Percentiles rank a stretch among this genome's conserved stretches.
These are phyloP conservation scores for Zaprionus nigranus DNA, from an alignment of 1,140 invertebrate genomes.

Conservation along the genomic window DNA sequence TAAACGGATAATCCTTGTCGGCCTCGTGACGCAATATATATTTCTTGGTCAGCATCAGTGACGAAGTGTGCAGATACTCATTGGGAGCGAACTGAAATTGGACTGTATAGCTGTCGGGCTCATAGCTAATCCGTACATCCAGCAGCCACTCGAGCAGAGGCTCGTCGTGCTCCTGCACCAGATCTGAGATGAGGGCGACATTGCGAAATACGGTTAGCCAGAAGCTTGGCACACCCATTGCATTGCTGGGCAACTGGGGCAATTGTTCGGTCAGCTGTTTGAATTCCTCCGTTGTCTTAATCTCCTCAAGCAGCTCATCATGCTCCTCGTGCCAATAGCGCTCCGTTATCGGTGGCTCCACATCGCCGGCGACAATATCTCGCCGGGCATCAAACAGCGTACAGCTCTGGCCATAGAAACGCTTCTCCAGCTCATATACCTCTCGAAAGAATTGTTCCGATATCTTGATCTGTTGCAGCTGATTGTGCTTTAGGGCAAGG, in stretches of 20 bases:
- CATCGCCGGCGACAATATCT: slow-evolving; percentile 90
- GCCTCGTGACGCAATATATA: slow-evolving; percentile 97
- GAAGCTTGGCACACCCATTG: slow-evolving; percentile 96
- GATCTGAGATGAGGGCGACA: slow-evolving; percentile 93
- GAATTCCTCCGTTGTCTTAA: slow-evolving; percentile 83
- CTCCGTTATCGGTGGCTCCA: slow-evolving; percentile 95
- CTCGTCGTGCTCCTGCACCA: slow-evolving; percentile 97
- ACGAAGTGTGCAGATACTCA: slow-evolving; percentile 96
- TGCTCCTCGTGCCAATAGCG: slow-evolving; percentile 90
- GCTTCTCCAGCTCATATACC: slow-evolving; percentile 96
- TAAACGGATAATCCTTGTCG: slow-evolving; percentile 95
- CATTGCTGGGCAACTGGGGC: slow-evolving; percentile 84
- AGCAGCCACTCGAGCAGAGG: slow-evolving; percentile 95
- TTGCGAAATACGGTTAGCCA: slow-evolving; percentile 99
- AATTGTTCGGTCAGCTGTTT: slow-evolving; percentile 37
- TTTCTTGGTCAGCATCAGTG: slow-evolving; percentile 96
- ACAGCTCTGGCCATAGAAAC: slow-evolving; percentile 93
- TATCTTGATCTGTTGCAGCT: slow-evolving; percentile 93
- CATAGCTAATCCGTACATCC: slow-evolving; percentile 94
- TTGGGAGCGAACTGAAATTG: slow-evolving; percentile 97
- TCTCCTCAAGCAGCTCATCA: slow-evolving; percentile 81
- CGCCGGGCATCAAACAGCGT: slow-evolving; percentile 92
- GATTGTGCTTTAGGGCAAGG: slow-evolving; percentile 96
- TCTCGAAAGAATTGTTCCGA: slow-evolving; percentile 98
- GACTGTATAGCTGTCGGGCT: slow-evolving; percentile 86